These are phyloP conservation scores for Ochotona princeps DNA, from an alignment of 2,113 vertebrate species.

Conservation along the genomic window DNA sequence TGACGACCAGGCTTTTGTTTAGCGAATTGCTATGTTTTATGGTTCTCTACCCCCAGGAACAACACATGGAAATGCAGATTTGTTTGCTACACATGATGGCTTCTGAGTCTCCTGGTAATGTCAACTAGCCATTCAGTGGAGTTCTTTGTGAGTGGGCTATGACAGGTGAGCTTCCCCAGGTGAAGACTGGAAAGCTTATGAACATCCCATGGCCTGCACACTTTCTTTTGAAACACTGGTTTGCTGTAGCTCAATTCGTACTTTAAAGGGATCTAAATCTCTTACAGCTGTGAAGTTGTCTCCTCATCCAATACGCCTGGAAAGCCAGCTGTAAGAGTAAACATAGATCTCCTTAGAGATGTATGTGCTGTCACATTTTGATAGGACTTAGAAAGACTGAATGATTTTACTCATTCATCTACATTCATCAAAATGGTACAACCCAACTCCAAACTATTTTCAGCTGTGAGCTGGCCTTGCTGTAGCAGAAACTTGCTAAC, in stretches of 20 bases:
- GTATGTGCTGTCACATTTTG: slow-evolving; percentile 71
- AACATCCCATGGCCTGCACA: background rate
- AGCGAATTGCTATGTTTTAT: background rate
- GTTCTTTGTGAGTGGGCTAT: background rate
- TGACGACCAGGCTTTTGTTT: background rate
- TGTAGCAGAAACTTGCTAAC: slow-evolving; percentile 1
- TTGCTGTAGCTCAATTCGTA: slow-evolving; percentile 69
- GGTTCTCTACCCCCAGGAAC: background rate
- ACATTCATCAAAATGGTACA: slow-evolving; percentile 78
- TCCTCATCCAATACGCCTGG: slow-evolving; percentile 61
- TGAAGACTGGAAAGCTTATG: background rate
- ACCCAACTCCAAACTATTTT: slow-evolving; percentile 71
- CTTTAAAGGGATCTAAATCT: slow-evolving; percentile 64
- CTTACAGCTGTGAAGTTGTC: slow-evolving; percentile 79
- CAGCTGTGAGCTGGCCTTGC: slow-evolving; percentile 68
- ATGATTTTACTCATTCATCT: slow-evolving; percentile 77
- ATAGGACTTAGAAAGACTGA: slow-evolving; percentile 71
- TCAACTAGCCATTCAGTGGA: background rate
- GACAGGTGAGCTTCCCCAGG: slow-evolving; percentile 42
- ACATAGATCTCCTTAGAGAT: slow-evolving; percentile 82
- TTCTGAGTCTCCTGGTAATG: background rate
- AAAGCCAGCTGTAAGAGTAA: slow-evolving; percentile 79
- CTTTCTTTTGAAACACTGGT: slow-evolving; percentile 53
- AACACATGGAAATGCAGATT: background rate
- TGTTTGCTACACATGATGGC: background rate